Evolutionary conservation across 2,797 vertebrate genomes (phyloP).

Genomic region (Pipistrellus pipistrellus): DNA sequence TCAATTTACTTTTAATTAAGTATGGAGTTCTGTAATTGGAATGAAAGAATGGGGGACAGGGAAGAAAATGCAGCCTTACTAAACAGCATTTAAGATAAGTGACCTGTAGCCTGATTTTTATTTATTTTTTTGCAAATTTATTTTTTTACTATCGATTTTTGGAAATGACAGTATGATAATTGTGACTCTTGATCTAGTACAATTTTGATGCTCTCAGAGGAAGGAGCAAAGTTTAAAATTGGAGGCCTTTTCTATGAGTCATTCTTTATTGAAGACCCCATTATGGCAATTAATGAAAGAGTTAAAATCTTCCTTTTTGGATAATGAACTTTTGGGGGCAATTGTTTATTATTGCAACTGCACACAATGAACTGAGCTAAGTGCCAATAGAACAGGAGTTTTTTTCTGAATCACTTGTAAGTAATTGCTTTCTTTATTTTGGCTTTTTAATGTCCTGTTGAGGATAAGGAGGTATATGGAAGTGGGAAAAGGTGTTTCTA

Average conservation of each 20-base stretch:
- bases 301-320: constrained; percentile 41
- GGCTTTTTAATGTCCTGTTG: background rate
- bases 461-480: background rate
- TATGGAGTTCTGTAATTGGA: constrained; percentile 14
- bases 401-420: constrained; percentile 18
- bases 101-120: background rate
- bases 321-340: constrained; percentile 24
- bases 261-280: constrained; percentile 23
- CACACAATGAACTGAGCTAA: background rate
- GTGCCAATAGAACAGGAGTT: background rate
- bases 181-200: constrained; percentile 39
- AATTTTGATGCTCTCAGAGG: constrained; percentile 21
- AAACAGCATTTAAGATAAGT: background rate
- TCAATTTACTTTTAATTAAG: constrained; percentile 41
- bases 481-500: background rate
- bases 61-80: constrained; percentile 48
- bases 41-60: background rate
- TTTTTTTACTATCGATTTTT: constrained; percentile 48
- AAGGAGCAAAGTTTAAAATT: constrained; percentile 6
- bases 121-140: background rate
- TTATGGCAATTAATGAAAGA: constrained; percentile 55
- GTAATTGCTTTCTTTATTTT: background rate
- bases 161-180: constrained; percentile 28
- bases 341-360: background rate
- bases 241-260: background rate